Conservation (phyloP, 2,113 vertebrate genomes). For the Reinhardtius hippoglossoides region DNA sequence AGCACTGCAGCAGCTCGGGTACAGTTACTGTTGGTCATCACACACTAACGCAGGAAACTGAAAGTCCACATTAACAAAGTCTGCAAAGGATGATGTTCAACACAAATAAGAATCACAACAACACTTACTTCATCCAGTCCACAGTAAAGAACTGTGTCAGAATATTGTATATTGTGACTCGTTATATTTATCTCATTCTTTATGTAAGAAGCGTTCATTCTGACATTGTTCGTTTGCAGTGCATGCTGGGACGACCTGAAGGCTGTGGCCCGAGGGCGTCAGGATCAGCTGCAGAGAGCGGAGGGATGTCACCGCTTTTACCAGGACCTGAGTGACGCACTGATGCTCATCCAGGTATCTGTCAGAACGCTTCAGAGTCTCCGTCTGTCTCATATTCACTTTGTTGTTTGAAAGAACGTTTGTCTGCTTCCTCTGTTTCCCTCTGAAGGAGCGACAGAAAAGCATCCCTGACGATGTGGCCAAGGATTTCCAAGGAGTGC, state of each 20-base stretch:
- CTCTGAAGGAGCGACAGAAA: constrained; percentile 85
- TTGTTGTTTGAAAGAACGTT: too few species aligned
- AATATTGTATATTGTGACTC: too few species aligned
- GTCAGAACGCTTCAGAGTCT: not conserved
- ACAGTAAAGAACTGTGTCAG: too few species aligned
- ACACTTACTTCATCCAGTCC: too few species aligned
- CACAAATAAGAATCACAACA: too few species aligned
- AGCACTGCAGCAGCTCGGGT: constrained; percentile 84
- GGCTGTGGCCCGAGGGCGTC: constrained; percentile 74
- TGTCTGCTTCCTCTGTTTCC: not conserved
- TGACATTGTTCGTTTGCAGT: constrained; percentile 66
- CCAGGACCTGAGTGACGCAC: constrained; percentile 85
- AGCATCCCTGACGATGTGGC: constrained; percentile 87
- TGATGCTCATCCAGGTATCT: constrained; percentile 86
- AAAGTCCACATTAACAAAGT: too few species aligned
- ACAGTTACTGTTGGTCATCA: constrained; percentile 5
- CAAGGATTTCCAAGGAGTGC: constrained; percentile 85
- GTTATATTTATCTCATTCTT: not conserved
- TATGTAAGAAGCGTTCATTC: not conserved
- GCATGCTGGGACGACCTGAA: constrained; percentile 87
- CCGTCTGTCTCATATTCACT: not conserved
- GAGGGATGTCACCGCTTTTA: constrained; percentile 82
- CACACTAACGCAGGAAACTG: too few species aligned
- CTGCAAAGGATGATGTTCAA: too few species aligned
- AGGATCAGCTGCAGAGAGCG: constrained; percentile 78